Conservation (phyloP, 1,140 invertebrate genomes). For the Hylaeus anthracinus region DNA sequence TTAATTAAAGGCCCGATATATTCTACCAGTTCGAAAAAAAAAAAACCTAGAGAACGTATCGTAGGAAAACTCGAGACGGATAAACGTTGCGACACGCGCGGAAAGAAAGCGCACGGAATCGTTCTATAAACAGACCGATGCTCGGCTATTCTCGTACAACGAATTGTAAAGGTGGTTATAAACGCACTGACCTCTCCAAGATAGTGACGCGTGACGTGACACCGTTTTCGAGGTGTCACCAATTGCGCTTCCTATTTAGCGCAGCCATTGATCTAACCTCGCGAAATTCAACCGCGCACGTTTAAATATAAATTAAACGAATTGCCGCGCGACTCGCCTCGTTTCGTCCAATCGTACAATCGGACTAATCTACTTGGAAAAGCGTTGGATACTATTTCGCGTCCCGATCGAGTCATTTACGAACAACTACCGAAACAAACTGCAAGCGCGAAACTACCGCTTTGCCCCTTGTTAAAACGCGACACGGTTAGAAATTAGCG, state of each 20-base stretch:
- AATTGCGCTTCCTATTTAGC: conserved; percentile 23
- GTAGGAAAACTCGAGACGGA: neutral
- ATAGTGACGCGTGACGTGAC: conserved; percentile 42
- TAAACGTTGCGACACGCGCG: neutral
- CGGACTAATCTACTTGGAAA: conserved; percentile 2
- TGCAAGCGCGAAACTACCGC: too few species aligned
- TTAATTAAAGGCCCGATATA: too few species aligned
- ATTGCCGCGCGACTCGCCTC: neutral
- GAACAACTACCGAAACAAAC: too few species aligned
- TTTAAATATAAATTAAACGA: conserved; percentile 47
- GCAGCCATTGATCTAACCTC: conserved; percentile 31
- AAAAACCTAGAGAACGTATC: too few species aligned
- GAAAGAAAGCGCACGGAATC: neutral
- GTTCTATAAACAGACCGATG: conserved; percentile 26
- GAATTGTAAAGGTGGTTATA: conserved; percentile 29
- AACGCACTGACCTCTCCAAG: conserved; percentile 45
- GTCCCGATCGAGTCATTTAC: neutral
- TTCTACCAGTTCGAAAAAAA: too few species aligned
- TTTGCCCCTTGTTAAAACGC: too few species aligned
- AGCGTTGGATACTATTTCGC: neutral
- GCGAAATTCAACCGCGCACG: neutral
- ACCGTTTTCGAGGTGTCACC: conserved; percentile 30
- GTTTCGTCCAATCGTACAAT: neutral
- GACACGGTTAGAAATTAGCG: too few species aligned
- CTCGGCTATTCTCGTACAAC: conserved; percentile 16